Evolutionary conservation across 1,140 invertebrate genomes (phyloP).

Genomic region (Trachymyrmex septentrionalis): DNA sequence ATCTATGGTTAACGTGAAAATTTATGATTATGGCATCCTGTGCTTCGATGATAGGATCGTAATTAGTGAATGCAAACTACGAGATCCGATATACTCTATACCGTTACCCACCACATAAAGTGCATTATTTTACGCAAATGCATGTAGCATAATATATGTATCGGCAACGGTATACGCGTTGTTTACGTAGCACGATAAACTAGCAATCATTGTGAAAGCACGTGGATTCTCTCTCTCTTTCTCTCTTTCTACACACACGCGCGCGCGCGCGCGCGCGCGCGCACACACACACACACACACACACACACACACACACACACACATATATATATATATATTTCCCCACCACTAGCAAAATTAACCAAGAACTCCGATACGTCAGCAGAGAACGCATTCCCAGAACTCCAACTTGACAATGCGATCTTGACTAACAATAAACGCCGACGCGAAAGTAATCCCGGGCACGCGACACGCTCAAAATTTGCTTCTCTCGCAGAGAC

Average conservation of each 20-base stretch:
- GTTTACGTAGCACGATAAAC: constrained; percentile 16
- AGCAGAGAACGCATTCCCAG: constrained; percentile 17
- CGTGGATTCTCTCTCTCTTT: constrained; percentile 37
- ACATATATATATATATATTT: not conserved
- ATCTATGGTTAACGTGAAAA: not conserved
- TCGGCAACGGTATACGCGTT: not conserved
- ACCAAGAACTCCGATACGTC: constrained; percentile 42
- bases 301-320: too few species aligned
- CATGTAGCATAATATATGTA: not conserved
- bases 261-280: too few species aligned
- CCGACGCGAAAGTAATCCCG: constrained; percentile 56
- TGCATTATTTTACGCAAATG: not conserved
- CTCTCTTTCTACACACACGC: not conserved
- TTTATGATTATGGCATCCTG: not conserved
- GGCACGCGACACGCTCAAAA: constrained; percentile 38
- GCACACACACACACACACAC: too few species aligned
- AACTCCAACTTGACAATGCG: constrained; percentile 70
- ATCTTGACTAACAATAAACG: constrained; percentile 67
- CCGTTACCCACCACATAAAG: not conserved
- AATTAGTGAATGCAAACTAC: constrained; percentile 20
- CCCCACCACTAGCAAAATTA: constrained; percentile 70
- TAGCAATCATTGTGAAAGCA: constrained; percentile 55
- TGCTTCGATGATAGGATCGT: not conserved
- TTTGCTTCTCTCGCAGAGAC: constrained; percentile 20
- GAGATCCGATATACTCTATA: not conserved